These are phyloP conservation scores for Bufo gargarizans DNA, from an alignment of 2,113 vertebrate species.

Conservation along the genomic window DNA sequence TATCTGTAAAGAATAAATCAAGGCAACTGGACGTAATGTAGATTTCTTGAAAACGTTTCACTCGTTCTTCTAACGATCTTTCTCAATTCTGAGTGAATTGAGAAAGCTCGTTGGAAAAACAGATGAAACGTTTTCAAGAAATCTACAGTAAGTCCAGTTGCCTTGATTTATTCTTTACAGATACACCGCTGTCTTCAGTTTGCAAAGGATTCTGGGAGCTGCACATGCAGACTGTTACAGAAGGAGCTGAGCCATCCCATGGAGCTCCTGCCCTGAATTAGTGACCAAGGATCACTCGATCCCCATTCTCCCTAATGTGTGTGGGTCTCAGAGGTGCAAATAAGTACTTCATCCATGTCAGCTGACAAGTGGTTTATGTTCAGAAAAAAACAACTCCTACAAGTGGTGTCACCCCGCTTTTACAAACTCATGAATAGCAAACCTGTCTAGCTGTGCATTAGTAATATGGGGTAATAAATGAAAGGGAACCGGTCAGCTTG, in stretches of 20 bases:
- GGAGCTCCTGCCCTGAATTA: neutral
- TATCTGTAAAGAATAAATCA: too few species aligned
- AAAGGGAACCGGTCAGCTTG: too few species aligned
- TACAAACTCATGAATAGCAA: neutral
- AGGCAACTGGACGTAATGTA: too few species aligned
- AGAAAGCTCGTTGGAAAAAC: too few species aligned
- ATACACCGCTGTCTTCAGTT: too few species aligned
- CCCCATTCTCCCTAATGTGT: neutral
- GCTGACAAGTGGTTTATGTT: neutral
- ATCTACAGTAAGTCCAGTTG: too few species aligned
- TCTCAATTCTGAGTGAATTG: too few species aligned
- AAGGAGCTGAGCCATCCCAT: neutral
- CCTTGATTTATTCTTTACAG: too few species aligned
- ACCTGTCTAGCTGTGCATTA: neutral
- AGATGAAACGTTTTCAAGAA: too few species aligned
- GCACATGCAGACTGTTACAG: neutral
- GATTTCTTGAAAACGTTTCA: too few species aligned
- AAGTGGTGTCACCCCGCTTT: neutral
- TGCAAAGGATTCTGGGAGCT: neutral
- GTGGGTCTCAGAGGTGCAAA: neutral
- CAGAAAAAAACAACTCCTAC: neutral
- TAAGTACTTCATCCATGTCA: neutral
- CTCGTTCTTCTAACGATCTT: too few species aligned
- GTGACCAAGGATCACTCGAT: neutral
- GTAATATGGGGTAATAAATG: neutral